These are phyloP conservation scores for Eilema griseolum DNA, from an alignment of 2,888 invertebrate genomes.

Conservation along the genomic window DNA sequence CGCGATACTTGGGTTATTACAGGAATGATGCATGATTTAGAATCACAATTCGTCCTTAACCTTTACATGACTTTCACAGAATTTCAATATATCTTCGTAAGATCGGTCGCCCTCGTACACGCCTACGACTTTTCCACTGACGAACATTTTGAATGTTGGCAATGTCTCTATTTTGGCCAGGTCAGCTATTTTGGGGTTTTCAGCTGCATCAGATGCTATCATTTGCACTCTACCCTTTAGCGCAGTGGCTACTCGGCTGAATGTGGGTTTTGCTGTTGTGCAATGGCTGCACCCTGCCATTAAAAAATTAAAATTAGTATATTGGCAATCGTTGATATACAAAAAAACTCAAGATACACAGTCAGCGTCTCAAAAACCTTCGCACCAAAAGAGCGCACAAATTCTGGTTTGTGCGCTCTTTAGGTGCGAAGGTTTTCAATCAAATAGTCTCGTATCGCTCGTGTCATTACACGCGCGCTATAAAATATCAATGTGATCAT, in stretches of 20 bases:
- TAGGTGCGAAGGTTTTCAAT: no score
- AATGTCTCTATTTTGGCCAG: slow-evolving; percentile 88
- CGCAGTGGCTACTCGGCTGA: slow-evolving; percentile 85
- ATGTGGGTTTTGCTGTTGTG: slow-evolving; percentile 89
- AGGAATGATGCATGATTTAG: slow-evolving; percentile 12
- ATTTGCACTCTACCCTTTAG: slow-evolving; percentile 77
- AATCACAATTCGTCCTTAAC: slow-evolving; percentile 80
- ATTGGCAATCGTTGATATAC: no score
- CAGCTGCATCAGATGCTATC: slow-evolving; percentile 90
- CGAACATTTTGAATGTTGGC: slow-evolving; percentile 90
- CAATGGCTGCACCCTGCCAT: slow-evolving; percentile 91
- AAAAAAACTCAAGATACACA: no score
- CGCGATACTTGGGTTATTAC: slow-evolving; percentile 3
- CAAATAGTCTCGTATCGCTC: no score
- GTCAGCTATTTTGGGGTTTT: slow-evolving; percentile 87
- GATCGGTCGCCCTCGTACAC: slow-evolving; percentile 88
- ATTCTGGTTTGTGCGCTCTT: no score
- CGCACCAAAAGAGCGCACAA: no score
- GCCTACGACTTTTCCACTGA: slow-evolving; percentile 80
- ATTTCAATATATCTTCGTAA: slow-evolving; percentile 84
- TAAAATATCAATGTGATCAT: no score
- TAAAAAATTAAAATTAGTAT: not conserved
- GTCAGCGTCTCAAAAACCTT: no score
- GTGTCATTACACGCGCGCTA: no score
- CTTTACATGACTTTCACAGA: slow-evolving; percentile 69